Evolutionary conservation across 2,797 vertebrate species (phyloP).

Genomic region (Anguilla obscura): DNA sequence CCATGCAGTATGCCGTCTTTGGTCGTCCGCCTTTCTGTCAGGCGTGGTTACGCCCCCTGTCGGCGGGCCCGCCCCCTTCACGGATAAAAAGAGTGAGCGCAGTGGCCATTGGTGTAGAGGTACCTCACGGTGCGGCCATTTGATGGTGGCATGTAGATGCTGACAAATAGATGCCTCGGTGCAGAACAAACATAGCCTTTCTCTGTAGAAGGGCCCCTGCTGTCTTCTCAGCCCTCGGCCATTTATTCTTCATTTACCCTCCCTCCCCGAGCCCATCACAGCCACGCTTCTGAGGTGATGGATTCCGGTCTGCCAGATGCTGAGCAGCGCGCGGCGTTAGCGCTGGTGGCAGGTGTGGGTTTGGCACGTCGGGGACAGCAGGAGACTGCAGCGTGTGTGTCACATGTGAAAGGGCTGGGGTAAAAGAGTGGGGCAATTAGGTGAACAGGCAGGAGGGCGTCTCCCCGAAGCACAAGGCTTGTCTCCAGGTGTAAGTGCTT

Average conservation of each 20-base stretch:
- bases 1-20: background rate
- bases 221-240: background rate
- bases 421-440: conserved; percentile 21
- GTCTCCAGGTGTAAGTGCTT: background rate
- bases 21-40: background rate
- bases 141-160: background rate
- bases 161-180: background rate
- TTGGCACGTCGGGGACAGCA: background rate
- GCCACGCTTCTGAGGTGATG: conserved; percentile 42
- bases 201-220: background rate
- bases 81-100: background rate
- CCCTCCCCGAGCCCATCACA: conserved; percentile 1
- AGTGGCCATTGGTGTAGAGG: background rate
- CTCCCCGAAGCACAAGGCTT: background rate
- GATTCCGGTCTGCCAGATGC: conserved; percentile 40
- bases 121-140: background rate
- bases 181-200: background rate
- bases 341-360: background rate
- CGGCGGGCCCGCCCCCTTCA: background rate
- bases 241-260: background rate
- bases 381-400: background rate
- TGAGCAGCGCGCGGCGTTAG: background rate
- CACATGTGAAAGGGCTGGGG: background rate
- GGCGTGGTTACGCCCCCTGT: background rate
- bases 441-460: too few relatives aligned